Evolutionary conservation across 2,797 vertebrate genomes (phyloP).

Genomic region (Huso huso): DNA sequence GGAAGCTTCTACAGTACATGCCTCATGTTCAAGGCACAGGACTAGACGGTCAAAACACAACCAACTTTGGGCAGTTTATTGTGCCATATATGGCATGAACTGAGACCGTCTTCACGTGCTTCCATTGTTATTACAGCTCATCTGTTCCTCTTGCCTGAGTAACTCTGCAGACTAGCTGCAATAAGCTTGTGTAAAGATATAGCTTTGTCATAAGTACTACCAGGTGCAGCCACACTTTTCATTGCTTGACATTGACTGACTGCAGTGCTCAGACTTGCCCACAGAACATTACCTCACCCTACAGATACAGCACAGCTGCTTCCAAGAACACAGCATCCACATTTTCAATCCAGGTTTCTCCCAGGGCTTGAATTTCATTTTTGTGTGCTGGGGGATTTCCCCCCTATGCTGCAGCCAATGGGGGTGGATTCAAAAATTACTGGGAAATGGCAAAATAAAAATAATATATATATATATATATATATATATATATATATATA

Average conservation of each 20-base stretch:
- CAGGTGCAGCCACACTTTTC: slow-evolving; percentile 29
- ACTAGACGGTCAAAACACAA: slow-evolving; percentile 79
- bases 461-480: too few species aligned
- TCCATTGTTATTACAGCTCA: slow-evolving; percentile 48
- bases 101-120: slow-evolving; percentile 47
- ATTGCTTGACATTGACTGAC: slow-evolving; percentile 18
- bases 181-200: slow-evolving; percentile 6
- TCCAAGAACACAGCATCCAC: neutral
- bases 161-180: slow-evolving; percentile 9
- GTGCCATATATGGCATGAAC: slow-evolving; percentile 59
- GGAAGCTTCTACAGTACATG: slow-evolving; percentile 52
- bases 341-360: too few species aligned
- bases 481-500: too few species aligned
- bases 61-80: slow-evolving; percentile 79
- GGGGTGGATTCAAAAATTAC: too few species aligned
- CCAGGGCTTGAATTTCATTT: too few species aligned
- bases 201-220: slow-evolving; percentile 19
- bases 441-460: too few species aligned
- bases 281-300: neutral
- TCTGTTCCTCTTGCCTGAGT: slow-evolving; percentile 26
- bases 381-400: too few species aligned
- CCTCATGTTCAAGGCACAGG: slow-evolving; percentile 72
- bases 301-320: neutral
- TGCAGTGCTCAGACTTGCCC: neutral
- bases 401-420: too few species aligned